A percentile compares a stretch with the other conserved stretches of the same genome.
phyloP scores from a whole-genome alignment of 2,888 invertebrate genomes.

The Nomada flava region DNA sequence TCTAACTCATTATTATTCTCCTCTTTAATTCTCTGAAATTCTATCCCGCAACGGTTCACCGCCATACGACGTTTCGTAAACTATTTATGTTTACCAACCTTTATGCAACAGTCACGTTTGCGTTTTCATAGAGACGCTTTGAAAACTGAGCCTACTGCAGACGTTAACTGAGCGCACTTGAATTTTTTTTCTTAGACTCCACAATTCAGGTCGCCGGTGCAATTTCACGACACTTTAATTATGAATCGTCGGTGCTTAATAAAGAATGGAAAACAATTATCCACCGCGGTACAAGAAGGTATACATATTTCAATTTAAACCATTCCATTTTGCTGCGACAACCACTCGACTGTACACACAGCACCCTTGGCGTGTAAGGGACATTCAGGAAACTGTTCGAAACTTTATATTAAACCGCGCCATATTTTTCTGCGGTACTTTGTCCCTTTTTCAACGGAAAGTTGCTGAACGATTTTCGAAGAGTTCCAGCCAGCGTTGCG shows the following conservation, averaged over 20 bases:
- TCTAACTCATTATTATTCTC: background rate
- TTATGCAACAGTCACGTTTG: conserved; percentile 4
- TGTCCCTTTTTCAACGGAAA: background rate
- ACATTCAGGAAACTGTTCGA: too few species aligned
- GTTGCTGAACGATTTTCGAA: conserved; percentile 3
- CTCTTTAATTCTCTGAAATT: background rate
- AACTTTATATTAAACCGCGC: too few species aligned
- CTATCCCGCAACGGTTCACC: background rate
- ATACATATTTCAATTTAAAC: background rate
- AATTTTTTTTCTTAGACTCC: conserved; percentile 4
- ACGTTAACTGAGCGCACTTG: conserved; percentile 13
- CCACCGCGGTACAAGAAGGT: background rate
- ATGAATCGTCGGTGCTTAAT: conserved; percentile 2
- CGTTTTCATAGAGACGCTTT: conserved; percentile 1
- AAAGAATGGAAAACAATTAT: conserved; percentile 5
- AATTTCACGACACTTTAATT: conserved; percentile 18
- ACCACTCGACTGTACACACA: too few species aligned
- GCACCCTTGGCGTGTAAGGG: too few species aligned
- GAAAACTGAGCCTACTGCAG: conserved; percentile 9
- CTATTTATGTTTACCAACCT: conserved; percentile 15
- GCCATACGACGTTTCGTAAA: background rate
- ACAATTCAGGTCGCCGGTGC: conserved; percentile 12
- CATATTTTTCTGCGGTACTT: background rate
- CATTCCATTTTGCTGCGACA: background rate
- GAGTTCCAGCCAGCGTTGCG: background rate